phyloP scores from a whole-genome alignment of 2,888 invertebrate species.

The Calliphora vomitoria region DNA sequence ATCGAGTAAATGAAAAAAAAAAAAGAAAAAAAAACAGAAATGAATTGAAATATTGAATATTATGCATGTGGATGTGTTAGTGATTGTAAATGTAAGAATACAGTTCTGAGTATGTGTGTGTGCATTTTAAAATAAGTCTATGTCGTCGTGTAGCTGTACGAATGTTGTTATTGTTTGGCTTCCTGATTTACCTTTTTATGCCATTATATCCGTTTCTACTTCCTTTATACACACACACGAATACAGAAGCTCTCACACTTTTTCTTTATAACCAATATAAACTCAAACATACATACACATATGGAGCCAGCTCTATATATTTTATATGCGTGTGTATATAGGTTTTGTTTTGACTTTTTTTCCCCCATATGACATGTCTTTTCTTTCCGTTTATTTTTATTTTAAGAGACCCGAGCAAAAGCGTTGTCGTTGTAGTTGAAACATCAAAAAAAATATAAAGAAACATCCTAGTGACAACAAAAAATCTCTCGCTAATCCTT shows the following conservation, averaged over 20 bases:
- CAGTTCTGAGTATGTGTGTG: constrained; percentile 10
- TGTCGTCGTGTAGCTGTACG: constrained; percentile 48
- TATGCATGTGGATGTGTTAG: constrained; percentile 32
- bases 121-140: constrained; percentile 67
- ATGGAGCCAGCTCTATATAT: constrained; percentile 15
- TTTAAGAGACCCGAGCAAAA: constrained; percentile 41
- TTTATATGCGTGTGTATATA: background rate
- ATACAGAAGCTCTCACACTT: constrained; percentile 40
- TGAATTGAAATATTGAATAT: constrained; percentile 68
- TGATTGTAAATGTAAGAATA: constrained; percentile 37
- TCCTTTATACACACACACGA: constrained; percentile 57
- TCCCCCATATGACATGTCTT: constrained; percentile 1
- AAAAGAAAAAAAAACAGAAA: constrained; percentile 44
- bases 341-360: constrained; percentile 9
- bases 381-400: constrained; percentile 23
- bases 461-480: constrained; percentile 42
- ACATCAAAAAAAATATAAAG: constrained; percentile 39
- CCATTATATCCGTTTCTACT: constrained; percentile 61
- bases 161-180: constrained; percentile 82
- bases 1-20: constrained; percentile 66
- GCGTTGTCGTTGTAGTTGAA: constrained; percentile 45
- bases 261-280: background rate
- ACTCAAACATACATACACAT: background rate
- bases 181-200: constrained; percentile 76
- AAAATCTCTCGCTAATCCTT: constrained; percentile 77